These are phyloP conservation scores for Anhinga anhinga DNA, from an alignment of 2,113 vertebrate genomes.

Conservation along the genomic window DNA sequence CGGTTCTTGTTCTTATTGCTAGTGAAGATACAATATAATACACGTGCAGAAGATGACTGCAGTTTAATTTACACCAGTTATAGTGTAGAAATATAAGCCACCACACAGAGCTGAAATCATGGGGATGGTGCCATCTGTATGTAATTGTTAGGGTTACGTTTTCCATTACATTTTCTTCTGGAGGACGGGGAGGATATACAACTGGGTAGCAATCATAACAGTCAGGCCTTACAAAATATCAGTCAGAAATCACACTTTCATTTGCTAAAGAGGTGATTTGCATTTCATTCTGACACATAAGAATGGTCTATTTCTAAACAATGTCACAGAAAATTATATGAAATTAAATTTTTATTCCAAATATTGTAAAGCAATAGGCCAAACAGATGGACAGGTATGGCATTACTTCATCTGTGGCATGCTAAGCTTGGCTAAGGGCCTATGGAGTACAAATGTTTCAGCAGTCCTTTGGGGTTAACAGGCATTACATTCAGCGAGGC, in stretches of 20 bases:
- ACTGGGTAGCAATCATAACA: slow-evolving; percentile 55
- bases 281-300: slow-evolving; percentile 56
- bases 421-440: slow-evolving; percentile 55
- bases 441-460: slow-evolving; percentile 29
- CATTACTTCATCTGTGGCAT: slow-evolving; percentile 67
- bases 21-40: neutral
- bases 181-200: slow-evolving; percentile 30
- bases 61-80: slow-evolving; percentile 51
- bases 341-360: slow-evolving; percentile 63
- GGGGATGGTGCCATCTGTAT: slow-evolving; percentile 47
- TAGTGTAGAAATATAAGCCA: slow-evolving; percentile 32
- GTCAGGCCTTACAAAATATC: slow-evolving; percentile 30
- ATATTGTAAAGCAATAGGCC: slow-evolving; percentile 65
- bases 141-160: slow-evolving; percentile 51
- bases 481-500: slow-evolving; percentile 22
- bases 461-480: slow-evolving; percentile 58
- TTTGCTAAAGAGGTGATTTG: slow-evolving; percentile 45
- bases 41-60: slow-evolving; percentile 5
- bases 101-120: slow-evolving; percentile 27
- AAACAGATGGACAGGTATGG: slow-evolving; percentile 71
- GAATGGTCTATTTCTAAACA: slow-evolving; percentile 65
- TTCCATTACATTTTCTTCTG: slow-evolving; percentile 64
- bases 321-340: slow-evolving; percentile 59
- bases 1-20: neutral
- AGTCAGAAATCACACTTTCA: slow-evolving; percentile 37